Conservation (phyloP, 2,888 invertebrate species). For the Ophioninae sp. region DNA sequence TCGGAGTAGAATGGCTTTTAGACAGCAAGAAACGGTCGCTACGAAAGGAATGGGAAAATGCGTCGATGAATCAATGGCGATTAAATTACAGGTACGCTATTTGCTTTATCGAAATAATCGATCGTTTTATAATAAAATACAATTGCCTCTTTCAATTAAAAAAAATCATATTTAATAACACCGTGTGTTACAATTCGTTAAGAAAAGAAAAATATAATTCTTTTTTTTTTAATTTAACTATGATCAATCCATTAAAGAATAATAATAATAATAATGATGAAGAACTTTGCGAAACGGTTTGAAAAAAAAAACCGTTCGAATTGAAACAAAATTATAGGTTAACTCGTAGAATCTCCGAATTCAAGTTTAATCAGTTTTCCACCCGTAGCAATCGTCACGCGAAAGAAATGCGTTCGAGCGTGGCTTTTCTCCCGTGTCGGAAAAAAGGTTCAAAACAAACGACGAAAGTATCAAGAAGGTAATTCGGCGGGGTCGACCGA, state of each 20-base stretch:
- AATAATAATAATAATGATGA: not conserved
- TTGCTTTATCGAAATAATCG: not conserved
- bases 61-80: not conserved
- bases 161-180: not conserved
- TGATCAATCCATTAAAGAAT: not conserved
- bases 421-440: not conserved
- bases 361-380: no score
- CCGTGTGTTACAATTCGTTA: not conserved
- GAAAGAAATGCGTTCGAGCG: not conserved
- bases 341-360: no score
- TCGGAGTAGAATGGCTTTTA: not conserved
- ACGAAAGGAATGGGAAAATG: not conserved
- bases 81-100: not conserved
- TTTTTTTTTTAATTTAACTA: not conserved
- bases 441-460: not conserved
- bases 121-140: not conserved
- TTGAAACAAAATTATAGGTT: no score
- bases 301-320: not conserved
- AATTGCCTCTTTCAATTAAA: not conserved
- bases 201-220: not conserved
- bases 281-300: not conserved
- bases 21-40: not conserved
- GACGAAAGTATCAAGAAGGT: not conserved
- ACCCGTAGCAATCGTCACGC: no score
- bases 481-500: not conserved